phyloP scores from a whole-genome alignment of 2,888 invertebrate species.

The Melangyna quadrimaculata region DNA sequence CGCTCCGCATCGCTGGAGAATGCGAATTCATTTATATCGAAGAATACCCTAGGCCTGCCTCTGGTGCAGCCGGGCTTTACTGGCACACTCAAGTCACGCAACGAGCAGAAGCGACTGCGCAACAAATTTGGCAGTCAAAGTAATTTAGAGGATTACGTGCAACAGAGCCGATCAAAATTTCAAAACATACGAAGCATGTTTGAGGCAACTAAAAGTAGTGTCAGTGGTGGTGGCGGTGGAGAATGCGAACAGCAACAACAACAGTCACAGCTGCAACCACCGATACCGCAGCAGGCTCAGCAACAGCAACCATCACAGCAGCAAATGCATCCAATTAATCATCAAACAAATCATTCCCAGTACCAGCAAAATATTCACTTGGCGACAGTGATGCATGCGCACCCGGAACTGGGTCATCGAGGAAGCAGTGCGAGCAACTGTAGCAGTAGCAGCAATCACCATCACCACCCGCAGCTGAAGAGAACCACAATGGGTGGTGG shows the following conservation, averaged over 20 bases:
- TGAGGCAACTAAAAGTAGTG: slow-evolving; percentile 76
- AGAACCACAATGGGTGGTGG: slow-evolving; percentile 72
- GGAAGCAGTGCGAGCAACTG: slow-evolving; percentile 56
- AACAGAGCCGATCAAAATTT: slow-evolving; percentile 78
- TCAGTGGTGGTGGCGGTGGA: slow-evolving; percentile 66
- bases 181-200: slow-evolving; percentile 81
- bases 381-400: slow-evolving; percentile 66
- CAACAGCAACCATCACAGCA: slow-evolving; percentile 59
- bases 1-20: slow-evolving; percentile 80
- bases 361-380: slow-evolving; percentile 64
- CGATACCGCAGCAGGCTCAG: slow-evolving; percentile 71
- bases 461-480: slow-evolving; percentile 60
- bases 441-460: slow-evolving; percentile 26
- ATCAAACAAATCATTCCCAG: slow-evolving; percentile 65
- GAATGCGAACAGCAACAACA: slow-evolving; percentile 48
- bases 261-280: slow-evolving; percentile 71
- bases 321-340: slow-evolving; percentile 69
- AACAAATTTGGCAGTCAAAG: slow-evolving; percentile 80
- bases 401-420: slow-evolving; percentile 63
- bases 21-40: slow-evolving; percentile 74
- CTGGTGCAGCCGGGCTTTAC: slow-evolving; percentile 74
- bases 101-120: slow-evolving; percentile 79
- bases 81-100: slow-evolving; percentile 79
- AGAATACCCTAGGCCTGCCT: slow-evolving; percentile 78
- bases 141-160: slow-evolving; percentile 78